These are phyloP conservation scores for Myotis myotis DNA, from an alignment of 2,797 vertebrate species.

Conservation along the genomic window DNA sequence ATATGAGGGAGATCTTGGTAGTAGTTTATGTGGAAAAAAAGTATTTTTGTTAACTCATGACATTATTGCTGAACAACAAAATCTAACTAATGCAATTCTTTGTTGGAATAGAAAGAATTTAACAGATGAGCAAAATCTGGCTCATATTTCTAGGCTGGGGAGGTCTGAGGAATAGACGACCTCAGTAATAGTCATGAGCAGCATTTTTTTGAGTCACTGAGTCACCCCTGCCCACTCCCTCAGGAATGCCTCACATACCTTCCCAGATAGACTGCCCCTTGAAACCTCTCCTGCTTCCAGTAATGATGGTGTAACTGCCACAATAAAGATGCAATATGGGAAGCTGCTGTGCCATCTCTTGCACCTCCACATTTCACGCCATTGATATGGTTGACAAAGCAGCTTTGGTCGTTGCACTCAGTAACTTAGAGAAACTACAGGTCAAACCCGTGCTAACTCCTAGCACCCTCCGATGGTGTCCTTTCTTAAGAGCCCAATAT, in stretches of 20 bases:
- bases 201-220: neutral
- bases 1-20: neutral
- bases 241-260: neutral
- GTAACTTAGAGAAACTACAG: constrained; percentile 38
- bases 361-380: neutral
- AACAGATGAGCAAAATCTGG: neutral
- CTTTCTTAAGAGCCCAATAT: neutral
- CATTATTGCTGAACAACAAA: constrained; percentile 8
- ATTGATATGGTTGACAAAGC: neutral
- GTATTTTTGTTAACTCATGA: neutral
- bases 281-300: neutral
- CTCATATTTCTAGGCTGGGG: neutral
- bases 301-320: neutral
- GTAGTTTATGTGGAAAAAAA: neutral
- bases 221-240: neutral
- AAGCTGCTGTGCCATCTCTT: neutral
- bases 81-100: constrained; percentile 9
- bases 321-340: neutral
- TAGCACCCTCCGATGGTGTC: neutral
- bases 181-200: neutral
- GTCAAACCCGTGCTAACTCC: neutral
- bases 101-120: neutral
- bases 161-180: neutral
- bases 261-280: neutral
- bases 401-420: neutral